Conservation (phyloP, 2,888 invertebrate genomes). For the Spisula subtruncata region DNA sequence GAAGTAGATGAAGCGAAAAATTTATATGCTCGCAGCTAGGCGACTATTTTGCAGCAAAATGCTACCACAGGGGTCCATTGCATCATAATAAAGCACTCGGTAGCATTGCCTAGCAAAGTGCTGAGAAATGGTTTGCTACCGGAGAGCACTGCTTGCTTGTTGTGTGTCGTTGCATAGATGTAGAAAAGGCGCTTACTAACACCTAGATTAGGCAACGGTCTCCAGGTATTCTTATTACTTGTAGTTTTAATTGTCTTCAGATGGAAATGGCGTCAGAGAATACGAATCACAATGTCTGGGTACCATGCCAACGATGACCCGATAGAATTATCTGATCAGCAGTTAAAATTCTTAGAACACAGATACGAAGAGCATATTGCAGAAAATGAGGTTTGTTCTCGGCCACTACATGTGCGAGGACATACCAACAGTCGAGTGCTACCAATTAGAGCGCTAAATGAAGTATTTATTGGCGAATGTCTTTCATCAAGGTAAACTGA, state of each 20-base stretch:
- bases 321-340: conserved; percentile 92
- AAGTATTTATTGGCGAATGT: conserved; percentile 99
- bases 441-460: conserved; percentile 98
- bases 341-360: conserved; percentile 89
- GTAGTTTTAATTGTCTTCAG: conserved; percentile 86
- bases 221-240: too few species aligned
- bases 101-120: too few species aligned
- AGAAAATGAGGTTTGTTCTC: conserved; percentile 75
- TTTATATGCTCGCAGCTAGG: too few species aligned
- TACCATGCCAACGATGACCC: conserved; percentile 90
- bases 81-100: too few species aligned
- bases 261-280: conserved; percentile 96
- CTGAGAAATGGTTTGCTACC: too few species aligned
- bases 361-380: conserved; percentile 88
- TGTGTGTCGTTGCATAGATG: too few species aligned
- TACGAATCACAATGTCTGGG: conserved; percentile 95
- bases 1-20: too few species aligned
- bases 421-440: conserved; percentile 89
- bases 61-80: too few species aligned
- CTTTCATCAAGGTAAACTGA: conserved; percentile 92
- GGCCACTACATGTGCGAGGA: conserved; percentile 62
- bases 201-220: too few species aligned
- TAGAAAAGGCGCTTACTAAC: too few species aligned
- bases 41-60: too few species aligned
- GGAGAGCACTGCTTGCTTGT: too few species aligned